Percentiles rank a stretch among this genome's conserved stretches.
phyloP scores from a whole-genome alignment of 2,888 invertebrate genomes.

The Ceratothoa steindachneri region DNA sequence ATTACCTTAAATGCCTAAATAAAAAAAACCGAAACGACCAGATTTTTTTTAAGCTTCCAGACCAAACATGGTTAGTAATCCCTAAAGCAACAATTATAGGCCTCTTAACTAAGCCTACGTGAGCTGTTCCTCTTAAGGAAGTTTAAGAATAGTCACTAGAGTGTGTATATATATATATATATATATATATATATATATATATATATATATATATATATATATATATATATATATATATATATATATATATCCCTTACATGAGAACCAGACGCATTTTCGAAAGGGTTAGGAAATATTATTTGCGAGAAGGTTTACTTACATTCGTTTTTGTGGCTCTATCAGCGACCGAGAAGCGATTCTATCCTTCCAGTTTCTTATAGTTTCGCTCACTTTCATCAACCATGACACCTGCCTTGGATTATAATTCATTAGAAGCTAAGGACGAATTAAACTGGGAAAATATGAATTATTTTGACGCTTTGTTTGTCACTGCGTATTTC shows the following conservation, averaged over 20 bases:
- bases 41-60: no score
- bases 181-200: background rate
- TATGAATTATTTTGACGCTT: constrained; percentile 16
- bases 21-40: no score
- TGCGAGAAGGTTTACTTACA: constrained; percentile 24
- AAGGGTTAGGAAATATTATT: constrained; percentile 28
- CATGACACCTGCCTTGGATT: background rate
- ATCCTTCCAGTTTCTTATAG: background rate
- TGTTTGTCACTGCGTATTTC: constrained; percentile 24
- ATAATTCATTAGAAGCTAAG: background rate
- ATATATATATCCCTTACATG: background rate
- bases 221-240: background rate
- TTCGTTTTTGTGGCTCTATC: constrained; percentile 26
- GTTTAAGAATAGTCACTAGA: no score
- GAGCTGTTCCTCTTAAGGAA: no score
- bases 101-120: no score
- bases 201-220: background rate
- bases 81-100: no score
- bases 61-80: no score
- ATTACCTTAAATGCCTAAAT: no score
- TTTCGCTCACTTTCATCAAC: background rate
- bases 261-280: background rate
- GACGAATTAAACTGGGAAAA: constrained; percentile 10
- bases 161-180: background rate
- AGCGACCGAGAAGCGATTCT: constrained; percentile 14